These are phyloP conservation scores for Cryptocephalus primarius DNA, from an alignment of 2,888 invertebrate genomes.

Conservation along the genomic window DNA sequence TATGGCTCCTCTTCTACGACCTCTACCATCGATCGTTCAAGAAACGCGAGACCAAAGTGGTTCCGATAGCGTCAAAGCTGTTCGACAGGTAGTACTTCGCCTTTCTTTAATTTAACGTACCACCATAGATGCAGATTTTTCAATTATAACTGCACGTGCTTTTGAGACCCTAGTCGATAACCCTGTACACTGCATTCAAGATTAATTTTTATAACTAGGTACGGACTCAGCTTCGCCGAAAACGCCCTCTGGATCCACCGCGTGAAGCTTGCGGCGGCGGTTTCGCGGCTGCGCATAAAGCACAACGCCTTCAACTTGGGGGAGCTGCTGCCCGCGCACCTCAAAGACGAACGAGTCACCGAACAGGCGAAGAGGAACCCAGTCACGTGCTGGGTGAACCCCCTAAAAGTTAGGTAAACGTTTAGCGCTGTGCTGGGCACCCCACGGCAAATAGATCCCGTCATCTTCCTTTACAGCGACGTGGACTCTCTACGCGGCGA, in stretches of 20 bases:
- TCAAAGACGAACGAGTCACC: slow-evolving; percentile 58
- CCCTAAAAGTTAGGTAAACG: slow-evolving; percentile 54
- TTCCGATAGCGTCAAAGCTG: slow-evolving; percentile 20
- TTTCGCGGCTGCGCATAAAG: slow-evolving; percentile 60
- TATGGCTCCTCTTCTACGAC: slow-evolving; percentile 63
- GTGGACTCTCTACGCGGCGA: slow-evolving; percentile 22
- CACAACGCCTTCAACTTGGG: slow-evolving; percentile 58
- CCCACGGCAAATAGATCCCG: too few relatives aligned
- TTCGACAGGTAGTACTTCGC: slow-evolving; percentile 17
- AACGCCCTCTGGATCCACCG: slow-evolving; percentile 51
- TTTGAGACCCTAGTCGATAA: too few relatives aligned
- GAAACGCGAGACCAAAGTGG: slow-evolving; percentile 26
- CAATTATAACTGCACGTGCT: too few relatives aligned
- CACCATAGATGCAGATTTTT: too few relatives aligned
- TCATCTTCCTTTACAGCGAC: slow-evolving; percentile 11
- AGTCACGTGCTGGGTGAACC: slow-evolving; percentile 74
- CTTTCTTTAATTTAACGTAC: too few relatives aligned
- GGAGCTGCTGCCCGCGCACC: slow-evolving; percentile 59
- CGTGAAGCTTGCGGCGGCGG: slow-evolving; percentile 62
- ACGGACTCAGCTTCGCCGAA: slow-evolving; percentile 44
- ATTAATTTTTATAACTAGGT: too few relatives aligned
- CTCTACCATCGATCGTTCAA: slow-evolving; percentile 52
- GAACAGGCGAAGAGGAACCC: slow-evolving; percentile 41
- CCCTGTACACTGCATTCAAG: too few relatives aligned
- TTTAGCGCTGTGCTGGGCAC: neutral